Evolutionary conservation across 2,888 invertebrate species (phyloP).

Genomic region (Dryobotodes eremita): DNA sequence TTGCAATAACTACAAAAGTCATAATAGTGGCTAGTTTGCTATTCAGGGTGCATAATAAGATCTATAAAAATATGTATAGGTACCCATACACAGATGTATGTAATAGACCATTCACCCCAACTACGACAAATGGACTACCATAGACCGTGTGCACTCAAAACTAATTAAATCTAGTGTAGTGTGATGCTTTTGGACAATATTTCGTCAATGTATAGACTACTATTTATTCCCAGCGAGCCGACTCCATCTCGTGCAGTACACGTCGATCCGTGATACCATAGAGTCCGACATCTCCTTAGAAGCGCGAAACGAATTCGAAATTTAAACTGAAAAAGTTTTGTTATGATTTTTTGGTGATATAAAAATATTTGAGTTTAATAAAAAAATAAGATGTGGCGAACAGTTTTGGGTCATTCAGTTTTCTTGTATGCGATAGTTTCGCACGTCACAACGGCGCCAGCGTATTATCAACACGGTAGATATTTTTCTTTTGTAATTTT

Average conservation of each 20-base stretch:
- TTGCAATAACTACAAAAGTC: slow-evolving; percentile 20
- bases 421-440: slow-evolving; percentile 68
- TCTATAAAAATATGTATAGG: neutral
- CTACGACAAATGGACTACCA: slow-evolving; percentile 2
- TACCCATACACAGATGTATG: neutral
- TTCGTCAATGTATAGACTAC: slow-evolving; percentile 58
- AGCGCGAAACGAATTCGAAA: slow-evolving; percentile 50
- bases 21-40: slow-evolving; percentile 22
- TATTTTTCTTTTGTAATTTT: neutral
- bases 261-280: slow-evolving; percentile 70
- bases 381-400: slow-evolving; percentile 70
- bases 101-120: slow-evolving; percentile 23
- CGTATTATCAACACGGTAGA: slow-evolving; percentile 74
- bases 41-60: slow-evolving; percentile 27
- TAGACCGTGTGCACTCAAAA: slow-evolving; percentile 28
- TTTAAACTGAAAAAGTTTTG: slow-evolving; percentile 21
- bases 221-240: slow-evolving; percentile 76
- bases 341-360: slow-evolving; percentile 8
- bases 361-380: neutral
- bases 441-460: slow-evolving; percentile 74
- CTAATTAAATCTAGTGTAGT: slow-evolving; percentile 56
- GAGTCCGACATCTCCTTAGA: slow-evolving; percentile 35
- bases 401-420: slow-evolving; percentile 56
- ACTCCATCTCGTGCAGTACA: slow-evolving; percentile 75
- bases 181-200: slow-evolving; percentile 57